Conservation (phyloP, 2,113 vertebrate genomes). For the Telmatochromis bifrenatus region DNA sequence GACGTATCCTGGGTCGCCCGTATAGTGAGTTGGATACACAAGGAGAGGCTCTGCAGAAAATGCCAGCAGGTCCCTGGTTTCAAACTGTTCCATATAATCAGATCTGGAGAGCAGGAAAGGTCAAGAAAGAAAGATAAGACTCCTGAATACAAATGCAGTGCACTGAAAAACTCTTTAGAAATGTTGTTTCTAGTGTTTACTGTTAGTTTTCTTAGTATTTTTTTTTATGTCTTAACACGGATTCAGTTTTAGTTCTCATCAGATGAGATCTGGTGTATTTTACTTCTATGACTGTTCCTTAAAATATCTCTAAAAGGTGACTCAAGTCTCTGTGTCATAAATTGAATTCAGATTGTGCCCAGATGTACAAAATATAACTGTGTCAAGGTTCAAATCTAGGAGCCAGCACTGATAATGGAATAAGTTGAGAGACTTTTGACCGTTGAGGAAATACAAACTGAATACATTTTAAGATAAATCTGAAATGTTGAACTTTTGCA, state of each 20-base stretch:
- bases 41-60: conserved; percentile 89
- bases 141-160: neutral
- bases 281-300: neutral
- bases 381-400: neutral
- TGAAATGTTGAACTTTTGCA: neutral
- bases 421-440: neutral
- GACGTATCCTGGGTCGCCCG: conserved; percentile 83
- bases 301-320: neutral
- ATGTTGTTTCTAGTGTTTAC: neutral
- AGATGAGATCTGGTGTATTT: neutral
- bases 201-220: neutral
- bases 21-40: conserved; percentile 88
- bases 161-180: neutral
- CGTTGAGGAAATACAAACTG: neutral
- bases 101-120: conserved; percentile 54
- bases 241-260: neutral
- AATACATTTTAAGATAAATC: neutral
- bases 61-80: conserved; percentile 77
- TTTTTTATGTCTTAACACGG: neutral
- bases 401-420: neutral
- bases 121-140: neutral
- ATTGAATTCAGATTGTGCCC: neutral
- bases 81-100: conserved; percentile 84
- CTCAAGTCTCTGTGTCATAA: neutral
- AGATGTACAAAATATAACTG: neutral